Evolutionary conservation across 2,888 invertebrate species (phyloP).

Genomic region (Glaucopsyche alexis): DNA sequence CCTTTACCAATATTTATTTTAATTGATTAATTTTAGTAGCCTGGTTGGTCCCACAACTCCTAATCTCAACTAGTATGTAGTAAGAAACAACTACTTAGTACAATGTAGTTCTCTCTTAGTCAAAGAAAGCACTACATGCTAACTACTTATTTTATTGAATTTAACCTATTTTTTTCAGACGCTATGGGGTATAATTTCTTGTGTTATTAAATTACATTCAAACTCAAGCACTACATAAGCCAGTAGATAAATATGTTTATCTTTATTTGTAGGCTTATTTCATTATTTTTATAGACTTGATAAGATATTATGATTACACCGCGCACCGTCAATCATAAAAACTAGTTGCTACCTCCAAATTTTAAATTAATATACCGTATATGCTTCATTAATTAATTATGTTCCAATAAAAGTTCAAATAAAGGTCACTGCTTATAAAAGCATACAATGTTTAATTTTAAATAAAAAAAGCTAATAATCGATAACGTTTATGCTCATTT

Average conservation of each 20-base stretch:
- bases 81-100: too few species aligned
- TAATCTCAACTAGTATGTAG: too few species aligned
- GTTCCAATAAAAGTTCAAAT: background rate
- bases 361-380: background rate
- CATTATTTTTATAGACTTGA: background rate
- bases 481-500: too few species aligned
- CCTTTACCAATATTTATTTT: too few species aligned
- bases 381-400: background rate
- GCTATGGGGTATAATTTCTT: background rate
- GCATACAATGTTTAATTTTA: too few species aligned
- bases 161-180: background rate
- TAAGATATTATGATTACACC: background rate
- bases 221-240: background rate
- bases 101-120: too few species aligned
- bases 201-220: background rate
- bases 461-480: too few species aligned
- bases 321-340: background rate
- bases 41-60: too few species aligned
- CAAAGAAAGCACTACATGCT: background rate
- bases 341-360: background rate
- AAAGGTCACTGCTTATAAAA: too few species aligned
- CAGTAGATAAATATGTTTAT: slow-evolving; percentile 8
- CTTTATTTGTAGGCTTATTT: background rate
- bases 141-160: background rate
- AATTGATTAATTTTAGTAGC: too few species aligned